phyloP scores from a whole-genome alignment of 2,888 invertebrate species.

The Tachystola acroxantha region DNA sequence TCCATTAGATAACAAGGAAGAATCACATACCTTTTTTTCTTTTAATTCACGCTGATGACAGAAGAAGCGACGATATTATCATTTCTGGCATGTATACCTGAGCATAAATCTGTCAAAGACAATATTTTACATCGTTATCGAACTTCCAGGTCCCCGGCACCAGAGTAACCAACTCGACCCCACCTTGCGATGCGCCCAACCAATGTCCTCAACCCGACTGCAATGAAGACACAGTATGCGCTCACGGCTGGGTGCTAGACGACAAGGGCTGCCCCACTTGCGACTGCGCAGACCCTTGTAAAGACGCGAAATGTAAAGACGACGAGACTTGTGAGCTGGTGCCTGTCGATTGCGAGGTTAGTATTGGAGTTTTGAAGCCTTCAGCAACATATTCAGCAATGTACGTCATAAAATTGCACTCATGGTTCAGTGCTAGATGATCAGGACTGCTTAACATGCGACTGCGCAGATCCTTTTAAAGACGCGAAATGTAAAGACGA shows the following conservation, averaged over 20 bases:
- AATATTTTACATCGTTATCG: no score
- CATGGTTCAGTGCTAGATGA: conserved; percentile 57
- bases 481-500: conserved; percentile 83
- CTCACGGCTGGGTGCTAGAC: conserved; percentile 54
- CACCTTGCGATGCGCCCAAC: conserved; percentile 48
- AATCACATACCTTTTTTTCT: no score
- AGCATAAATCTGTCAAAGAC: no score
- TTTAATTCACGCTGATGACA: no score
- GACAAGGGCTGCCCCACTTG: conserved; percentile 85
- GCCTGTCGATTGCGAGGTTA: conserved; percentile 64
- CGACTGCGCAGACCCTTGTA: conserved; percentile 86
- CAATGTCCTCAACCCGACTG: conserved; percentile 50
- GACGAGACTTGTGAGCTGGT: conserved; percentile 76
- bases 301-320: conserved; percentile 82
- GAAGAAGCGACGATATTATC: no score
- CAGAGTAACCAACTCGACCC: conserved; percentile 79
- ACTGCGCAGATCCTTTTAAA: conserved; percentile 87
- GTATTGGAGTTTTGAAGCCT: no score
- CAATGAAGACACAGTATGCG: conserved; percentile 41
- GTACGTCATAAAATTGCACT: no score
- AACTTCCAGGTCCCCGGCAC: conserved; percentile 80
- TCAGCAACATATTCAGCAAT: no score
- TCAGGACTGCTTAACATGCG: conserved; percentile 85
- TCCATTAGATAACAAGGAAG: no score
- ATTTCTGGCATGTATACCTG: no score